Conservation (phyloP, 2,888 invertebrate species). For the Cosmopolites sordidus region DNA sequence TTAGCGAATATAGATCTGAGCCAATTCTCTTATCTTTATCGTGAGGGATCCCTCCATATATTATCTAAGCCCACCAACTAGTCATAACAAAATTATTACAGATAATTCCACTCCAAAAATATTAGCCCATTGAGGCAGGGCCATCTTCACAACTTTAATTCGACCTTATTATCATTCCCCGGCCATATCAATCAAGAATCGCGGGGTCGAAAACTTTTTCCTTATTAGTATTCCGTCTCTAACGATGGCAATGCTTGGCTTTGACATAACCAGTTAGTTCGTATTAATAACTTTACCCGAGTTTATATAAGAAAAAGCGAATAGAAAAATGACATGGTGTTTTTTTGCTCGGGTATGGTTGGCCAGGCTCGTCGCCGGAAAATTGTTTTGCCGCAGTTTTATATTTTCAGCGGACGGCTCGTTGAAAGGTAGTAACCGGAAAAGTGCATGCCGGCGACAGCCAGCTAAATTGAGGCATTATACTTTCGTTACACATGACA, state of each 20-base stretch:
- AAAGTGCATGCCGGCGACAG: constrained; percentile 48
- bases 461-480: constrained; percentile 48
- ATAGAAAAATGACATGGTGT: constrained; percentile 48
- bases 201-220: constrained; percentile 36
- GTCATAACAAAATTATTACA: constrained; percentile 1
- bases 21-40: no score
- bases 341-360: constrained; percentile 39
- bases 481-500: constrained; percentile 44
- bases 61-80: neutral
- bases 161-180: constrained; percentile 45
- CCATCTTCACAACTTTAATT: constrained; percentile 36
- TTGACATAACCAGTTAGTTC: constrained; percentile 53
- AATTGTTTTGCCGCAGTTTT: constrained; percentile 44
- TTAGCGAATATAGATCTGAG: no score
- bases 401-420: constrained; percentile 37
- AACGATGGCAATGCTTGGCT: constrained; percentile 51
- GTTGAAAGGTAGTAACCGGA: constrained; percentile 43
- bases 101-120: constrained; percentile 7
- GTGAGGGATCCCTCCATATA: no score
- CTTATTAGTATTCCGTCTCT: constrained; percentile 51
- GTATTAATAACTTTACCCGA: constrained; percentile 51
- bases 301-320: constrained; percentile 46
- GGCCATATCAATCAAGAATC: constrained; percentile 47
- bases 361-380: constrained; percentile 35
- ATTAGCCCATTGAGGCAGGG: constrained; percentile 4